These are phyloP conservation scores for Gadus chalcogrammus DNA, from an alignment of 2,113 vertebrate species.

Conservation along the genomic window DNA sequence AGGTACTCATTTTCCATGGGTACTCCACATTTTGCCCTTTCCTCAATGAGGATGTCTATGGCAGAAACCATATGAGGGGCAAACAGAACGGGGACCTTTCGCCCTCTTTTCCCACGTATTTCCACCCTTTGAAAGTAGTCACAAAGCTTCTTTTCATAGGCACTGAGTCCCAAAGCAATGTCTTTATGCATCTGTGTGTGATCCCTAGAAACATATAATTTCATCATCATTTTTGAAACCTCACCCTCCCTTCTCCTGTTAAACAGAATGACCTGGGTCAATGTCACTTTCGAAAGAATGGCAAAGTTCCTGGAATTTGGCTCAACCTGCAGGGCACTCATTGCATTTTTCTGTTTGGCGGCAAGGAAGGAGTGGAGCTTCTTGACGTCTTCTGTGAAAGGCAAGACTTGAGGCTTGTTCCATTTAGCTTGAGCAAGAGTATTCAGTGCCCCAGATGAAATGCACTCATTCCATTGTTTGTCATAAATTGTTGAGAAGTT, in stretches of 20 bases:
- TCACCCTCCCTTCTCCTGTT: constrained; percentile 24
- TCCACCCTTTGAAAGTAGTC: constrained; percentile 33
- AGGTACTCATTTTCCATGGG: constrained; percentile 13
- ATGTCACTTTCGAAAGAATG: constrained; percentile 23
- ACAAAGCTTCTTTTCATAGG: constrained; percentile 26
- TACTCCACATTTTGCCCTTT: constrained; percentile 19
- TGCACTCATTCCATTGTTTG: constrained; percentile 20
- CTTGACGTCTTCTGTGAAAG: constrained; percentile 33
- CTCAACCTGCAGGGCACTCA: constrained; percentile 17
- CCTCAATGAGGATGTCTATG: constrained; percentile 20
- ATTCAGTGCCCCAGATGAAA: constrained; percentile 26
- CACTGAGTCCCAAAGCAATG: constrained; percentile 24
- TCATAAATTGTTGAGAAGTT: constrained; percentile 22
- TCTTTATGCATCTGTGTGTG: constrained; percentile 23
- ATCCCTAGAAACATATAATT: constrained; percentile 5
- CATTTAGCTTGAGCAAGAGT: constrained; percentile 35
- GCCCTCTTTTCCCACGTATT: constrained; percentile 25
- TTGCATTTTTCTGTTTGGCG: constrained; percentile 8
- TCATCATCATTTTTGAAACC: constrained; percentile 30
- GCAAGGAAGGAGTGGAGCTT: constrained; percentile 26
- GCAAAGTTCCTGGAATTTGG: constrained; percentile 10
- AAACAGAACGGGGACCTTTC: constrained; percentile 29
- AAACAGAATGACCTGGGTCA: constrained; percentile 21
- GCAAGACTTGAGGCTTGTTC: constrained; percentile 31
- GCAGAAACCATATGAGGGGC: constrained; percentile 13